A percentile compares a stretch with the other conserved stretches of the same genome.
Evolutionary conservation across 2,888 invertebrate genomes (phyloP).

Genomic region (Eledone cirrhosa): DNA sequence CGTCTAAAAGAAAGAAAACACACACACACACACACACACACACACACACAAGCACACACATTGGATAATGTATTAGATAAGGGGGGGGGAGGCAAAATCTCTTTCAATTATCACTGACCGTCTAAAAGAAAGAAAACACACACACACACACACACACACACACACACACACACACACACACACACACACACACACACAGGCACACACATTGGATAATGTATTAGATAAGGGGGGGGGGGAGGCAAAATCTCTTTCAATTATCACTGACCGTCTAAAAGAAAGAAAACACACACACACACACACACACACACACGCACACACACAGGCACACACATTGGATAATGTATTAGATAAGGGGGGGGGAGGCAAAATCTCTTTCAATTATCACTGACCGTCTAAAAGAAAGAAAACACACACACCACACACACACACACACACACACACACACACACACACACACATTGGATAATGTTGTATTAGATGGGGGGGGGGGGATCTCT

Average conservation of each 20-base stretch:
- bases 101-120: neutral
- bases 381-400: neutral
- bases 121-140: neutral
- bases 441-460: neutral
- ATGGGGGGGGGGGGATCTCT: too few species aligned
- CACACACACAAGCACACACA: too few species aligned
- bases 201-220: too few species aligned
- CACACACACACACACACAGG: neutral
- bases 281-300: too few species aligned
- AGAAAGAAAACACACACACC: neutral
- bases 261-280: neutral
- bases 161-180: neutral
- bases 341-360: too few species aligned
- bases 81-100: too few species aligned
- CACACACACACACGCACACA: too few species aligned
- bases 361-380: neutral
- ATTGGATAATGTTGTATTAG: too few species aligned
- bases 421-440: neutral
- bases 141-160: slow-evolving; percentile 6
- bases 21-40: too few species aligned
- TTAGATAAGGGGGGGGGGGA: too few species aligned
- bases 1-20: neutral
- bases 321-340: too few species aligned
- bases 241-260: neutral
- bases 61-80: too few species aligned